Base-by-base conservation (phyloP, 92 coral and sea anemone genomes). In the Desmophyllum pertusum region DNA sequence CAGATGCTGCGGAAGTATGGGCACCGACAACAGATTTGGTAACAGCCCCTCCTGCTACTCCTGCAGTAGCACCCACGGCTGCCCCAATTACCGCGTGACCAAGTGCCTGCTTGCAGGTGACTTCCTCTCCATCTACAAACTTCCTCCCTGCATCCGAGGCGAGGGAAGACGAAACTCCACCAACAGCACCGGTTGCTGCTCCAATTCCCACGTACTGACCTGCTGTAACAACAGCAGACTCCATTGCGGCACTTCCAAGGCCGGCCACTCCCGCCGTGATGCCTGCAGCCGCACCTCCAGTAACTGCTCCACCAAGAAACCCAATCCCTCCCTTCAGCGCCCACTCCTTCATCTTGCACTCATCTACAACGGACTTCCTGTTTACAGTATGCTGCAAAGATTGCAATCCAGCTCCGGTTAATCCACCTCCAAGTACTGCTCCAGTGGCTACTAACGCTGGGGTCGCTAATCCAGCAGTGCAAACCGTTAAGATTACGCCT, bases 201-300 rank as follows among this genome's bases (percentile, higher is more conserved):
- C 93, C 86, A 42, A 76, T 66, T 27, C 43, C 76, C 4, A 80
- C 18, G 39, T 45, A 75, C 73, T 85, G 86, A 10, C 66, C 88
- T 10, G 19, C 36, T 45, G 66, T 33, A 27, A 80, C 0, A 5
- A 66, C 75, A 15, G 84, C 52, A 33, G 76, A 67, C 76, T 80
- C 38, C 71, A 74, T 27, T 0, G 86, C 82, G 3, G 84, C 84
- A 11, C 29, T 59, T 17, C 89, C 93, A 33, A 77, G 55, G 6
- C 90, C 90, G 0, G 67, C 63, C 14, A 75, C 87, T 27, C 57
- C 85, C 27, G 83, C 85, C 2, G 93, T 45, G 38, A 86, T 82
- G 29, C 88, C 87, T 15, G 45, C 90, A 10, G 74, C 88, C 3
- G 83, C 88, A 5, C 90, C 90, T 27, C 90, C 93, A 2, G 79